phyloP scores from a whole-genome alignment of 2,888 invertebrate genomes.

The Chaitophorus viminalis region DNA sequence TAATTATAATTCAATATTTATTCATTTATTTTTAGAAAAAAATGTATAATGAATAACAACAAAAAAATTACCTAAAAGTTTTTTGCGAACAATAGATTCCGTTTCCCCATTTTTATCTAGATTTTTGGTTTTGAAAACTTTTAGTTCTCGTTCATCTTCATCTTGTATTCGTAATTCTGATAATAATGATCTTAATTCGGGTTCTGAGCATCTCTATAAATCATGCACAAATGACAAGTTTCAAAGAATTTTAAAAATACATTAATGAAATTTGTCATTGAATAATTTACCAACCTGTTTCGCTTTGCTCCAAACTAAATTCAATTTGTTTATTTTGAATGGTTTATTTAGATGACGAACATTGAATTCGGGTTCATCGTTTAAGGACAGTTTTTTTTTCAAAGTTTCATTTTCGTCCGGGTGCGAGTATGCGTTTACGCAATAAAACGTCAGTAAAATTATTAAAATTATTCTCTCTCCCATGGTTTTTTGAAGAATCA shows the following conservation, averaged over 20 bases:
- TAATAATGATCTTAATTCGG: conserved; percentile 85
- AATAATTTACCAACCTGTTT: conserved; percentile 81
- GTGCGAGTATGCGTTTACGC: conserved; percentile 10
- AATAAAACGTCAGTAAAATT: conserved; percentile 9
- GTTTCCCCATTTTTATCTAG: conserved; percentile 87
- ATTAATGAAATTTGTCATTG: background rate
- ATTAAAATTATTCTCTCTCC: background rate
- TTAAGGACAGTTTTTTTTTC: conserved; percentile 59
- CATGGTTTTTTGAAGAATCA: conserved; percentile 1
- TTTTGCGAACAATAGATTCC: conserved; percentile 82
- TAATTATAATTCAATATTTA: background rate
- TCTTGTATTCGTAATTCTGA: conserved; percentile 92
- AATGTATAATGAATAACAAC: too few relatives aligned
- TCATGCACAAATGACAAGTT: background rate
- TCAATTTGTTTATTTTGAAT: conserved; percentile 90
- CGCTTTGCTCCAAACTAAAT: conserved; percentile 90
- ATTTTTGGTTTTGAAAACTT: conserved; percentile 81
- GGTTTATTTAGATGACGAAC: conserved; percentile 83
- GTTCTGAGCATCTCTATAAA: conserved; percentile 80
- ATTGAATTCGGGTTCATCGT: conserved; percentile 68
- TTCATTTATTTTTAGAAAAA: too few relatives aligned
- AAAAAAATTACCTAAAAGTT: conserved; percentile 73
- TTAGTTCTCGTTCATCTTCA: conserved; percentile 88
- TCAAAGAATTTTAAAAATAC: background rate
- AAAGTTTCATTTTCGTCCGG: conserved; percentile 48